Base-by-base conservation (phyloP, 2,113 vertebrate species). In the Sylvietta virens region DNA sequence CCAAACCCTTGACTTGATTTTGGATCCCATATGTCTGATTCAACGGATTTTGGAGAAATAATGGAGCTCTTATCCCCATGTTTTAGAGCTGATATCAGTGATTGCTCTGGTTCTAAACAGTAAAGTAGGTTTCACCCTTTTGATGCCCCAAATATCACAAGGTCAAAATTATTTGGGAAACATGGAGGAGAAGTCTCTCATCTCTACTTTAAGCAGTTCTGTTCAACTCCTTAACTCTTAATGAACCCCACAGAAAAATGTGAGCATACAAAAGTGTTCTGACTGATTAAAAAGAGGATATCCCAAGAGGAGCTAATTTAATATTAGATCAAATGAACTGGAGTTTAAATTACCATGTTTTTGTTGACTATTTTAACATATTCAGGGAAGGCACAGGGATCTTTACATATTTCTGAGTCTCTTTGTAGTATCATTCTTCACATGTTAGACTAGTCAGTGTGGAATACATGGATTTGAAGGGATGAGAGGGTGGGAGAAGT, bases 321-420 rank as follows among this genome's bases (percentile, higher is more conserved):
- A 95, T 95, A 97, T 92, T 96, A 97, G 94, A 97, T 96, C 94
- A 97, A 97, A 97, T 96, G 74, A 97, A 50, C n/a, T 50, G 50
- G 39, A 87, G 66, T 91, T 57, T 62, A 97, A 95, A 97, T 96
- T 95, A 96, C 86, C 86, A 96, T 95, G 92, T 90, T 97, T 97
- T 96, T 96, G 91, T 96, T 97, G 94, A 97, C 95, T 95, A 50
- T 92, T 96, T 96, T 91, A 96, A 94, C 74, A 96, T 97, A 93
- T 79, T 92, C 89, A 97, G 65, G 87, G 90, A 95, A 97, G 65
- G 88, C 91, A 95, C 9, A 86, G 78, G 86, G 88, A 95, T 81
- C 76, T 95, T 96, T 73, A 79, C 44, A 86, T 88, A 96, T 96
- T 90, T 97, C 94, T 62, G 61, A 78, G 64, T 95, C 95, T 97